These are phyloP conservation scores for Meteorus cinctellus DNA, from an alignment of 2,888 invertebrate genomes.

Conservation along the genomic window DNA sequence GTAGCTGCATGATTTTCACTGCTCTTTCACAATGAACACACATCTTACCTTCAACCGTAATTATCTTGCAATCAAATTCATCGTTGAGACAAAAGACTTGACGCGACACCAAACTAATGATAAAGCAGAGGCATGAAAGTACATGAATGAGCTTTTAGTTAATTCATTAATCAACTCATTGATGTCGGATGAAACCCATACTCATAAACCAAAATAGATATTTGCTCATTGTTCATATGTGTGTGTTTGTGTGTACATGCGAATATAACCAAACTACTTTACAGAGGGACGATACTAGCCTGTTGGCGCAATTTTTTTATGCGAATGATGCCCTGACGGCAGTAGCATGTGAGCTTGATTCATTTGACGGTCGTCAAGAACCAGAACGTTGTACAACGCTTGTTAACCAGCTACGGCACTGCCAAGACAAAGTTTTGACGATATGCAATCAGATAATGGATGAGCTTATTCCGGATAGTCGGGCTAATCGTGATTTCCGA, in stretches of 20 bases:
- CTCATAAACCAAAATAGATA: too few species aligned
- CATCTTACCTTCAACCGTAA: conserved; percentile 54
- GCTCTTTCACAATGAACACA: neutral
- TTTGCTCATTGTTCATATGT: neutral
- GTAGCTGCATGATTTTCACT: neutral
- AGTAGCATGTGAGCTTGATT: conserved; percentile 97
- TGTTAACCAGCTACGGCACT: conserved; percentile 95
- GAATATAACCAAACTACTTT: conserved; percentile 63
- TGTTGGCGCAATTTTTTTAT: conserved; percentile 97
- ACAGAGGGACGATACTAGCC: conserved; percentile 93
- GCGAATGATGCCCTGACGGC: conserved; percentile 97
- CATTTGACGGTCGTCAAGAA: conserved; percentile 99
- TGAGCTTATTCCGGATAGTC: conserved; percentile 87
- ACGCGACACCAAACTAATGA: neutral
- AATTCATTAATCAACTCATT: conserved; percentile 12
- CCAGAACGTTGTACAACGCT: conserved; percentile 96
- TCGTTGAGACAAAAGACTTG: conserved; percentile 49
- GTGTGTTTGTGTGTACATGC: neutral
- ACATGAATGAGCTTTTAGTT: conserved; percentile 18
- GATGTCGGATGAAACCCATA: too few species aligned
- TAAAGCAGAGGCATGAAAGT: neutral
- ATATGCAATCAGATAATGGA: conserved; percentile 97
- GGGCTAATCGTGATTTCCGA: conserved; percentile 94
- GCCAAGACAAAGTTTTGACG: conserved; percentile 92
- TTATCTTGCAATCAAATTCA: conserved; percentile 53